Conservation (phyloP, 2,797 vertebrate species). For the Columba guinea region DNA sequence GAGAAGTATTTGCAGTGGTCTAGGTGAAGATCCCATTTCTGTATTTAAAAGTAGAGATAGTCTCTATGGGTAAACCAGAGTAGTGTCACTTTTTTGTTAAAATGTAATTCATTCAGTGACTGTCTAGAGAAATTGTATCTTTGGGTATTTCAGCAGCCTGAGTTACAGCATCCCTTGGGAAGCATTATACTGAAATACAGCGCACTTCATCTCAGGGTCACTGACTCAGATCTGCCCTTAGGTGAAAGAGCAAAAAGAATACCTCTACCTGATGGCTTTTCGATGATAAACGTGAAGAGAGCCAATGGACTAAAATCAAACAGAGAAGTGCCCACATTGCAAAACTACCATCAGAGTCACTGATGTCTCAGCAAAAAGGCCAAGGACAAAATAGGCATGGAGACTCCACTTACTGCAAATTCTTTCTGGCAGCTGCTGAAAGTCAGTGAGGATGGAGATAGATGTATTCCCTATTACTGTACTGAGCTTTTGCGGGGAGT, state of each 20-base stretch:
- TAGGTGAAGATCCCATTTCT: neutral
- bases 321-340: neutral
- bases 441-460: neutral
- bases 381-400: neutral
- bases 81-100: neutral
- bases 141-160: neutral
- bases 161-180: neutral
- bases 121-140: neutral
- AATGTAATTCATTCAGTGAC: neutral
- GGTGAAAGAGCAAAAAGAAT: neutral
- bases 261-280: neutral
- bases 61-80: neutral
- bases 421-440: neutral
- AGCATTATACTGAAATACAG: neutral
- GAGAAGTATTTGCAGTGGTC: neutral
- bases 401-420: neutral
- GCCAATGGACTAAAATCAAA: neutral
- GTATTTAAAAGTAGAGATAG: neutral
- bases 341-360: neutral
- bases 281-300: neutral
- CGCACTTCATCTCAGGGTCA: neutral
- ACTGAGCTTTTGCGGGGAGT: neutral
- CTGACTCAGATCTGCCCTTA: neutral
- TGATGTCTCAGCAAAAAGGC: neutral
- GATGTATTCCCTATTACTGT: neutral